Conservation (phyloP, 2,888 invertebrate genomes). For the Hedychridium roseum region DNA sequence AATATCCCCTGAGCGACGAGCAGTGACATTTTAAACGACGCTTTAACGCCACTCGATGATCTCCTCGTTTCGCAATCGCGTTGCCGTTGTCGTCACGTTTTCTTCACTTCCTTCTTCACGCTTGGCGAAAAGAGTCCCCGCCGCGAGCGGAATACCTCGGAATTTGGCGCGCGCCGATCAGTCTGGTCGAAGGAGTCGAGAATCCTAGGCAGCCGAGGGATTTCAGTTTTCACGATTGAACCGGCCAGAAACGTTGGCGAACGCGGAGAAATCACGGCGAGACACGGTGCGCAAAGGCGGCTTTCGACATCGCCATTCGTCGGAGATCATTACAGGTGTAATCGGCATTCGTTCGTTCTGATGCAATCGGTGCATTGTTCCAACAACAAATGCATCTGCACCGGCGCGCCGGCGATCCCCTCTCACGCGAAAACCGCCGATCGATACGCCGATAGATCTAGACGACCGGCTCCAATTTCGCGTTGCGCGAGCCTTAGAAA, state of each 20-base stretch:
- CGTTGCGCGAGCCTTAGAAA: too few relatives aligned
- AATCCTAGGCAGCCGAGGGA: too few relatives aligned
- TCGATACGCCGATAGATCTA: too few relatives aligned
- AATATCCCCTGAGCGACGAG: conserved; percentile 11
- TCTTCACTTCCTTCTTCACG: conserved; percentile 19
- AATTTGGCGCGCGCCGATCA: not conserved
- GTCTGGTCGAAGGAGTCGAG: not conserved
- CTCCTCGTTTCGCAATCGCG: conserved; percentile 26
- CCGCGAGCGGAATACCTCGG: too few relatives aligned
- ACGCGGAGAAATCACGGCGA: conserved; percentile 20
- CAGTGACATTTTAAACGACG: conserved; percentile 23
- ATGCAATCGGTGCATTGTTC: conserved; percentile 39
- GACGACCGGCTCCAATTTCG: too few relatives aligned
- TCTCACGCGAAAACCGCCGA: not conserved
- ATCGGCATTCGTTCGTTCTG: conserved; percentile 38
- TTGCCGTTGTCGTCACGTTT: conserved; percentile 11
- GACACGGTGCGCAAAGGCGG: conserved; percentile 16
- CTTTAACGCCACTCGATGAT: conserved; percentile 23
- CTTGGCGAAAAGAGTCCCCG: not conserved
- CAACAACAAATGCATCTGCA: conserved; percentile 25
- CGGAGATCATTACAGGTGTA: conserved; percentile 37
- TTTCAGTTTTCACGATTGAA: too few relatives aligned
- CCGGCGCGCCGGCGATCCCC: conserved; percentile 4
- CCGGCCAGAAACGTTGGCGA: too few relatives aligned
- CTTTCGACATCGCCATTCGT: conserved; percentile 34